These are phyloP conservation scores for Ophiothrix spiculata DNA, from an alignment of 35 echinoderm and acorn worm species.

Conservation along the genomic window DNA sequence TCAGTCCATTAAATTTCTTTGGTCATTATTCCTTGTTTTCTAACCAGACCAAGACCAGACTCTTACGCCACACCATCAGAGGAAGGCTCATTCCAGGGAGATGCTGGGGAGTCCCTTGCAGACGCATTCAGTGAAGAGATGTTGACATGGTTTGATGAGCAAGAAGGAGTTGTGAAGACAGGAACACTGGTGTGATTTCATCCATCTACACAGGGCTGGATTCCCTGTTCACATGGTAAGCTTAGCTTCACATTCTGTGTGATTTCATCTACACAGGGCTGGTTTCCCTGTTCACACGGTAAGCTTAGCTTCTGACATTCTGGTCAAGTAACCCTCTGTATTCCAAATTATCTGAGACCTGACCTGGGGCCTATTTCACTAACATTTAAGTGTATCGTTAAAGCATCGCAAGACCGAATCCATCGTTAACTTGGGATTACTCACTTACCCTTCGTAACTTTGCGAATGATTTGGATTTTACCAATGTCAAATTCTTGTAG, in stretches of 20 bases:
- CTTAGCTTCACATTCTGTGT: too few relatives aligned
- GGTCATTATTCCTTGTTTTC: not conserved
- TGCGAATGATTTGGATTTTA: too few relatives aligned
- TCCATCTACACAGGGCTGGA: not conserved
- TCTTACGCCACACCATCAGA: slow-evolving; percentile 57
- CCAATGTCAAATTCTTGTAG: too few relatives aligned
- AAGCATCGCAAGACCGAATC: too few relatives aligned
- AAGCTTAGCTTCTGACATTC: too few relatives aligned
- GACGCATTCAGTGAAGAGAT: slow-evolving; percentile 72
- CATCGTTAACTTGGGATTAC: too few relatives aligned
- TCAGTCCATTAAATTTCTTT: not conserved
- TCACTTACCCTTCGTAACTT: too few relatives aligned
- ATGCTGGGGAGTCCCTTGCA: slow-evolving; percentile 62
- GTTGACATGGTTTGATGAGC: slow-evolving; percentile 65
- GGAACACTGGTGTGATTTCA: slow-evolving; percentile 53
- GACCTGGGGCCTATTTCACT: too few relatives aligned
- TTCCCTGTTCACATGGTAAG: not conserved
- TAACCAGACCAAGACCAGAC: slow-evolving; percentile 11
- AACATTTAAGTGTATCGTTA: too few relatives aligned
- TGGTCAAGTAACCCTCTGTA: too few relatives aligned
- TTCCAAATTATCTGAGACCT: too few relatives aligned
- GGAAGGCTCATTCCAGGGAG: slow-evolving; percentile 54
- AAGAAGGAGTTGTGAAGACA: slow-evolving; percentile 42
- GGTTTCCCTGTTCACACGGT: not conserved
- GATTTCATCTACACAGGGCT: slow-evolving; percentile 11